Evolutionary conservation across 2,888 invertebrate species (phyloP).

Genomic region (Apotomis betuletana): DNA sequence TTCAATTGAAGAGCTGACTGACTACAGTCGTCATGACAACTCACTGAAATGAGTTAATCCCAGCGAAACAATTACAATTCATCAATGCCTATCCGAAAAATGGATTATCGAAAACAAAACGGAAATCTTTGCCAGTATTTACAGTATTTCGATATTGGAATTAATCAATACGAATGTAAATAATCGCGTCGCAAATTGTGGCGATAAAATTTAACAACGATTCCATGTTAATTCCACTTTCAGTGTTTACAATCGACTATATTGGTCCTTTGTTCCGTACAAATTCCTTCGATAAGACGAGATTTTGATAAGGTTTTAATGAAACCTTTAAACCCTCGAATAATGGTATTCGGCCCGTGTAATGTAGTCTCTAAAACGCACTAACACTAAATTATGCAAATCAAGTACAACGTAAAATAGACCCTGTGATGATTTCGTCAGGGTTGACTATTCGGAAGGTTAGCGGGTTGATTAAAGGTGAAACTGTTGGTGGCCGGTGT

Average conservation of each 20-base stretch:
- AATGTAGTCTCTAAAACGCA: neutral
- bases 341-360: neutral
- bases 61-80: neutral
- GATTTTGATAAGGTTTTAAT: constrained; percentile 31
- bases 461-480: neutral
- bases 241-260: neutral
- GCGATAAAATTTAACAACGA: neutral
- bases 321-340: neutral
- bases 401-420: neutral
- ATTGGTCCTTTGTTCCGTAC: constrained; percentile 11
- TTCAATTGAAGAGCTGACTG: too few species aligned
- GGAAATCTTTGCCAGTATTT: neutral
- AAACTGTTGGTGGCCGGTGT: neutral
- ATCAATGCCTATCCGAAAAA: neutral
- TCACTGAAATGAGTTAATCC: neutral
- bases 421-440: neutral
- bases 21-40: too few species aligned
- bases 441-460: neutral
- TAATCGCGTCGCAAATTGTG: constrained; percentile 3
- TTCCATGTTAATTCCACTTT: neutral
- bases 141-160: neutral
- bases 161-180: neutral
- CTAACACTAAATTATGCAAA: neutral
- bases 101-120: neutral
- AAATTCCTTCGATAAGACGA: constrained; percentile 1